Percentiles rank a stretch among this genome's conserved stretches.
phyloP scores from a whole-genome alignment of 53 echinoderm and acorn worm genomes.

The Temnopleurus reevesii region DNA sequence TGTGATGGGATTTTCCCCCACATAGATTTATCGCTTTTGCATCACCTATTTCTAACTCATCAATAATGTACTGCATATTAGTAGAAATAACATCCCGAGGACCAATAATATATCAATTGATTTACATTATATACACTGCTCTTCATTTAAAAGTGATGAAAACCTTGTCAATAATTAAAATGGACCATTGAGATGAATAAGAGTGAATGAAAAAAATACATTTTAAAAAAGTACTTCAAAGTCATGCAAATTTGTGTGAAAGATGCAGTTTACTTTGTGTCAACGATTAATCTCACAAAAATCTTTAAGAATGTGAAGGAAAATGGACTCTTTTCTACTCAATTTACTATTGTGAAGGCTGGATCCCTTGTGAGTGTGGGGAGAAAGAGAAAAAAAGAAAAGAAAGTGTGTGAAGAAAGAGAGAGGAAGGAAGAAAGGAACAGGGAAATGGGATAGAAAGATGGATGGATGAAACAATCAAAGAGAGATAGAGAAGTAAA shows the following conservation, averaged over 20 bases:
- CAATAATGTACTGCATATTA: not conserved
- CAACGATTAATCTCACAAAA: not conserved
- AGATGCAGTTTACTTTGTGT: not conserved
- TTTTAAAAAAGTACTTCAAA: no score
- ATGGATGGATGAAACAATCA: not conserved
- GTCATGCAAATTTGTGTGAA: slow-evolving; percentile 25
- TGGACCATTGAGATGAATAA: no score
- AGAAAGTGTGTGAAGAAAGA: not conserved
- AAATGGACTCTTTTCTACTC: not conserved
- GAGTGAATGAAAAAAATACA: no score
- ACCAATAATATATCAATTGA: no score
- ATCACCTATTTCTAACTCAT: slow-evolving; percentile 2
- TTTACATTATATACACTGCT: no score
- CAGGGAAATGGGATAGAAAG: not conserved
- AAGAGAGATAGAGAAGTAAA: no score
- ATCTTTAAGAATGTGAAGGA: not conserved
- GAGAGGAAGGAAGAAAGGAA: not conserved
- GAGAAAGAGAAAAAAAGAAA: not conserved
- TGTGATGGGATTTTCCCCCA: no score
- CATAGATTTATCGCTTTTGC: no score
- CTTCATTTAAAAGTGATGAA: no score
- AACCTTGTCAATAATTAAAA: no score
- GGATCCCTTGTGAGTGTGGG: not conserved
- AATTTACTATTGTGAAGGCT: no score
- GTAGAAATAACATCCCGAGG: not conserved